Evolutionary conservation across 1,140 invertebrate species (phyloP), one percentile per base, ranked within the genome.

Genomic region (Ganaspis sp.): DNA sequence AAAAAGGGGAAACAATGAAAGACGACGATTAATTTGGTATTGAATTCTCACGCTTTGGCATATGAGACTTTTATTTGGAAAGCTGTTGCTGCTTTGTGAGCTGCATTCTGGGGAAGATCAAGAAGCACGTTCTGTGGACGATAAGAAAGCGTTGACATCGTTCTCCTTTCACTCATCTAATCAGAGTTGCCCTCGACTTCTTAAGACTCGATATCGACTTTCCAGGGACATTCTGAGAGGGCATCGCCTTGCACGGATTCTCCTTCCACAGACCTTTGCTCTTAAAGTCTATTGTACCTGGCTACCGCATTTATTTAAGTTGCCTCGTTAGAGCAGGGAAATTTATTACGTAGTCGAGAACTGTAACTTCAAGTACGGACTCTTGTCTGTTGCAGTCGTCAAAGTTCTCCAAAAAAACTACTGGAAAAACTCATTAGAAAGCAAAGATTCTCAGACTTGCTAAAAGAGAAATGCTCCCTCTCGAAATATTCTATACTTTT

Each of bases 211-310:
- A 64, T 64, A 64, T 64, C 58, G 58, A 29, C 58, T 64, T 64
- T 29, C 58, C 58, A 64, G 58, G 58, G 58, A 64, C 58, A 64
- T 64, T 64, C 26, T 64, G 58, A 29, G 58, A 64, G 58, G 58
- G 58, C 58, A 64, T 64, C 58, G 58, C 58, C 58, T 64, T 64
- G 58, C 58, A 64, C 58, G 58, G 58, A 64, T 64, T 64, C 58
- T 64, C 58, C 29, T 64, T 29, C 26, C 58, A 64, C 23, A 64
- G 58, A 64, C 58, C 58, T 64, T 64, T 64, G 58, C 58, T 64
- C 58, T n/a, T 58, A 6, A 29, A 64, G 58, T 34, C 58, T 64
- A 64, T 64, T 64, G 58, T 64, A 64, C 58, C 3, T 64, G 23
- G 23, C 23, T 29, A 64, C 21, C 58, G 26, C 58, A 64, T 64